A percentile compares a stretch with the other conserved stretches of the same genome.
Conservation (phyloP, 2,797 vertebrate genomes). For the Melanotaenia pygmaea region DNA sequence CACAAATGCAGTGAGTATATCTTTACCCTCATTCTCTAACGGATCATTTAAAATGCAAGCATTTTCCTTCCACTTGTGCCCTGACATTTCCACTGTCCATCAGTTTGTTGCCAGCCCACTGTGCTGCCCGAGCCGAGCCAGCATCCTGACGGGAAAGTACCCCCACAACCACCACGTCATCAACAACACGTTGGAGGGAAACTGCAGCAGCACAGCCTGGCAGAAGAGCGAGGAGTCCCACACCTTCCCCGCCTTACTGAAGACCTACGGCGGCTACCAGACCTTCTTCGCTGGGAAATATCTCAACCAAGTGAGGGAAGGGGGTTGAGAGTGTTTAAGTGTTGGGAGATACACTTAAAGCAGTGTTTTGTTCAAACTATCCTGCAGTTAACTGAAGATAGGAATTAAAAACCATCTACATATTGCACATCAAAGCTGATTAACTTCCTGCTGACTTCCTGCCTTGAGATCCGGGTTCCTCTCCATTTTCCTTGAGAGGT, state of each 20-base stretch:
- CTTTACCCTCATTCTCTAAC: not conserved
- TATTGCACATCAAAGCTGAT: slow-evolving; percentile 5
- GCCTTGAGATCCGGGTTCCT: not conserved
- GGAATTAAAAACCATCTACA: not conserved
- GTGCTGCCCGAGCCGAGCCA: slow-evolving; percentile 96
- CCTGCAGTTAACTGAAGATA: not conserved
- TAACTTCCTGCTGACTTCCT: slow-evolving; percentile 10
- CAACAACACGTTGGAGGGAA: slow-evolving; percentile 97
- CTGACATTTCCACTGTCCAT: not conserved
- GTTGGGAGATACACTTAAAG: too few relatives aligned
- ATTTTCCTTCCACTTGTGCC: not conserved
- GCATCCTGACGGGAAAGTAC: slow-evolving; percentile 96
- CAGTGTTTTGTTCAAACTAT: not conserved
- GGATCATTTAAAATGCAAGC: too few relatives aligned
- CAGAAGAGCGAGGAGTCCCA: slow-evolving; percentile 93
- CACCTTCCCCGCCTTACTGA: slow-evolving; percentile 91
- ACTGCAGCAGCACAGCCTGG: slow-evolving; percentile 95
- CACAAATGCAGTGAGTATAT: slow-evolving; percentile 87
- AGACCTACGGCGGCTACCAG: slow-evolving; percentile 86
- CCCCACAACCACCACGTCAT: slow-evolving; percentile 97
- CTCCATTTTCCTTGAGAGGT: not conserved
- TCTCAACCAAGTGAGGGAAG: slow-evolving; percentile 90
- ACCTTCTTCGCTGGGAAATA: slow-evolving; percentile 99
- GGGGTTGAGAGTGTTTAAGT: not conserved
- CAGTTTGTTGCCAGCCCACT: slow-evolving; percentile 96